Evolutionary conservation across 2,113 vertebrate genomes (phyloP).

Genomic region (Equus przewalskii): DNA sequence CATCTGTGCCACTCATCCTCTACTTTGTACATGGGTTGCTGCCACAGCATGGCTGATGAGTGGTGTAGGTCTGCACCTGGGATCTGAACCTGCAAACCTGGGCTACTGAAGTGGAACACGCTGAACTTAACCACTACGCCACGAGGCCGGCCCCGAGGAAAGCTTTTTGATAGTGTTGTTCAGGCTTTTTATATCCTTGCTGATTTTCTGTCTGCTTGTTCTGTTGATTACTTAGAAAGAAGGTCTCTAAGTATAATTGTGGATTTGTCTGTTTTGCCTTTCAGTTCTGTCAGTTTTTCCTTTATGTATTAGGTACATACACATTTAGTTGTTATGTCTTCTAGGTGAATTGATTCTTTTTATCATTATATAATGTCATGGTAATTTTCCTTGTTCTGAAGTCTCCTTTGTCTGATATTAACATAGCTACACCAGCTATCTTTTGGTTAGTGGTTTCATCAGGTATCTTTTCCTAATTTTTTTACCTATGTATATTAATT

Average conservation of each 20-base stretch:
- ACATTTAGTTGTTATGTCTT: neutral
- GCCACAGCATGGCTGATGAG: no score
- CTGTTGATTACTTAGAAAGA: neutral
- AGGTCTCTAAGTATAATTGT: neutral
- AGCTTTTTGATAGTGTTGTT: neutral
- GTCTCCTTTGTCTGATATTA: neutral
- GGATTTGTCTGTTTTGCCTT: neutral
- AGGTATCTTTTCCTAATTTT: neutral
- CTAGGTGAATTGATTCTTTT: neutral
- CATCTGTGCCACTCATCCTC: no score
- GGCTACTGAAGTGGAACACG: no score
- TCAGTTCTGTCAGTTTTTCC: neutral
- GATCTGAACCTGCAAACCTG: no score
- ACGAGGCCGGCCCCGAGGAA: neutral
- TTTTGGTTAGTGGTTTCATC: neutral
- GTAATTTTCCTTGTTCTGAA: slow-evolving; percentile 5
- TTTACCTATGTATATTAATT: neutral
- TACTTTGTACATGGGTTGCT: no score
- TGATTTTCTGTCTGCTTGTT: neutral
- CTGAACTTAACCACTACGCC: no score
- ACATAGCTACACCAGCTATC: neutral
- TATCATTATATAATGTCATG: neutral
- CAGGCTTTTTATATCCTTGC: neutral
- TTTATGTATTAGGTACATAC: neutral
- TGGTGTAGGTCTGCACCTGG: no score